phyloP scores from a whole-genome alignment of 92 coral and sea anemone species.

The Blastomussa wellsi region DNA sequence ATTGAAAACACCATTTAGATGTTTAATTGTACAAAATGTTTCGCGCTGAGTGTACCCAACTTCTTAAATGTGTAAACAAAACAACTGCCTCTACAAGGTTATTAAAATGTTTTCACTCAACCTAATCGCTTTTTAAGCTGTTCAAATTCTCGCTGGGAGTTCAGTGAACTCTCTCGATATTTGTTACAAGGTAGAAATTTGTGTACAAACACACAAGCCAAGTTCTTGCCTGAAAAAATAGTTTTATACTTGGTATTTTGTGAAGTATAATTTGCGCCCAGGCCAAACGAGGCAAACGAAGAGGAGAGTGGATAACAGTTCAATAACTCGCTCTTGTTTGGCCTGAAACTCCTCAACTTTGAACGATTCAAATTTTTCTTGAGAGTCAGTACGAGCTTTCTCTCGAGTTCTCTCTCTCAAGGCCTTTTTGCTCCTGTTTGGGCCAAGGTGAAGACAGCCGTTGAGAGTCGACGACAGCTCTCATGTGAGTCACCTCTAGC shows the following conservation, averaged over 20 bases:
- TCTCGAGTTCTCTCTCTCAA: too few species aligned
- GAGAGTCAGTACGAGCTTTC: too few species aligned
- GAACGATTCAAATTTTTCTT: too few species aligned
- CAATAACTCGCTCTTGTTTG: too few species aligned
- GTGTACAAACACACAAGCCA: background rate
- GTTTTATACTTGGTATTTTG: background rate
- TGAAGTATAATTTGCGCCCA: too few species aligned
- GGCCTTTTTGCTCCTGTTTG: too few species aligned
- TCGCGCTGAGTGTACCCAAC: background rate
- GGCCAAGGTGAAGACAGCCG: too few species aligned
- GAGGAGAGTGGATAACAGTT: too few species aligned
- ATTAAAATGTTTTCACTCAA: background rate
- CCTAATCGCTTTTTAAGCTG: conserved; percentile 8
- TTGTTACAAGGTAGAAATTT: background rate
- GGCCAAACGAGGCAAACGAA: too few species aligned
- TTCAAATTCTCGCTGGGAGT: background rate
- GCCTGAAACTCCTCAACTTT: too few species aligned
- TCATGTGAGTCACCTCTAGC: too few species aligned
- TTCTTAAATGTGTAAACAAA: background rate
- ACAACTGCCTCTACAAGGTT: background rate
- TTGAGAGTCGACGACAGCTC: too few species aligned
- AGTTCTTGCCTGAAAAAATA: background rate
- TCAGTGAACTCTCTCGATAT: background rate
- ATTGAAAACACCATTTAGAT: background rate
- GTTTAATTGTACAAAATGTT: background rate